Evolutionary conservation across 2,797 vertebrate genomes (phyloP).

Genomic region (Potorous gilbertii): DNA sequence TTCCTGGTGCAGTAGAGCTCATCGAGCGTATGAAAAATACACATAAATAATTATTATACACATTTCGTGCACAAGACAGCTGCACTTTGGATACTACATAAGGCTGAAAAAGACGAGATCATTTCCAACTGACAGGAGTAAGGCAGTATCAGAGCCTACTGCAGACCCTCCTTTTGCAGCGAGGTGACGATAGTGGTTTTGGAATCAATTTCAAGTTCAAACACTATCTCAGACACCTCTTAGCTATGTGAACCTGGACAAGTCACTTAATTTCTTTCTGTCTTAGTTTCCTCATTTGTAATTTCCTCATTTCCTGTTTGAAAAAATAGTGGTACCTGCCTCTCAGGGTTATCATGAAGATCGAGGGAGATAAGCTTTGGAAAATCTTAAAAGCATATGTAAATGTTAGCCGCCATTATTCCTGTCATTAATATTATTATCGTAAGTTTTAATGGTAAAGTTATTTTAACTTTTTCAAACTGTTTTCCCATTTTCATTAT

Average conservation of each 20-base stretch:
- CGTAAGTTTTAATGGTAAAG: background rate
- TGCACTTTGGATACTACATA: background rate
- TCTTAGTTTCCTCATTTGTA: background rate
- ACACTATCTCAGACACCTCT: background rate
- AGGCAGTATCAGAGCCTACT: background rate
- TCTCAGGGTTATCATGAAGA: background rate
- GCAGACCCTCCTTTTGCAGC: background rate
- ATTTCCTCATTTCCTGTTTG: no score
- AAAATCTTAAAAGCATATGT: background rate
- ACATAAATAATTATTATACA: background rate
- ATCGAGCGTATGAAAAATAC: background rate
- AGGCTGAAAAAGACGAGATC: background rate
- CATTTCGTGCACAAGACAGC: background rate
- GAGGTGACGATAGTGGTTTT: background rate
- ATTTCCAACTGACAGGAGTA: background rate
- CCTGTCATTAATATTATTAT: background rate
- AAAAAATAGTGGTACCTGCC: background rate
- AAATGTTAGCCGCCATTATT: background rate
- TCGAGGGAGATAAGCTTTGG: background rate
- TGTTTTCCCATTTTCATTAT: background rate
- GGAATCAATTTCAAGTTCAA: background rate
- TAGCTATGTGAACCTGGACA: background rate
- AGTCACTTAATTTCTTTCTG: background rate
- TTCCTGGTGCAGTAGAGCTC: background rate
- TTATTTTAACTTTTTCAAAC: background rate